Conservation (phyloP, 2,113 vertebrate species). For the Petroica traversi region DNA sequence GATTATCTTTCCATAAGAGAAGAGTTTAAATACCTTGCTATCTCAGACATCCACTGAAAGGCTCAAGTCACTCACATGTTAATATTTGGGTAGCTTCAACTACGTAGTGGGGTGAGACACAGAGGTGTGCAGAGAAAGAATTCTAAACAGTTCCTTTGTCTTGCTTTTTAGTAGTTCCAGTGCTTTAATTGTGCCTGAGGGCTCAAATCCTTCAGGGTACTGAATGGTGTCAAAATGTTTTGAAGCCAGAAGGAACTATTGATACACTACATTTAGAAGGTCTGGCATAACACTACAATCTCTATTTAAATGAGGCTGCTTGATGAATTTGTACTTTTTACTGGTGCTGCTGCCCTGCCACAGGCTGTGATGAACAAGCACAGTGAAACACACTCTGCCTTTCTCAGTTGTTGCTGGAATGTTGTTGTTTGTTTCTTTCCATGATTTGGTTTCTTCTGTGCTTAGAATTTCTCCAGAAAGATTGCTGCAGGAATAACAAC, state of each 20-base stretch:
- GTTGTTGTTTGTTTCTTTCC: neutral
- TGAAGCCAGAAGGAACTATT: neutral
- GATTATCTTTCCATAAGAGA: neutral
- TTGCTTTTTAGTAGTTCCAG: neutral
- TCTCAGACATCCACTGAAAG: neutral
- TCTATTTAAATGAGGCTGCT: neutral
- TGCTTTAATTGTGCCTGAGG: neutral
- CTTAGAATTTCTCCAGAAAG: constrained; percentile 52
- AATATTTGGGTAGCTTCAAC: neutral
- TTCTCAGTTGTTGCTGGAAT: neutral
- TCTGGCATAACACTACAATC: neutral
- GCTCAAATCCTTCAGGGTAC: neutral
- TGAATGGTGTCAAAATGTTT: neutral
- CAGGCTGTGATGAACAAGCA: neutral
- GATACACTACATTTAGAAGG: neutral
- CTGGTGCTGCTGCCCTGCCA: neutral
- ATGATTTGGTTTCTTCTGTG: neutral
- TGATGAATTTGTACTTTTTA: neutral
- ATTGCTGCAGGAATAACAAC: constrained; percentile 48
- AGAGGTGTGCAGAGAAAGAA: neutral
- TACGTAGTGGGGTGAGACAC: neutral
- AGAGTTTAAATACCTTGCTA: neutral
- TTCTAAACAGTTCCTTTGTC: neutral
- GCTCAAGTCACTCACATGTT: neutral
- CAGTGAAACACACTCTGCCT: neutral